Base-by-base conservation (phyloP, 2,888 invertebrate genomes). In the Aporophyla nigra region DNA sequence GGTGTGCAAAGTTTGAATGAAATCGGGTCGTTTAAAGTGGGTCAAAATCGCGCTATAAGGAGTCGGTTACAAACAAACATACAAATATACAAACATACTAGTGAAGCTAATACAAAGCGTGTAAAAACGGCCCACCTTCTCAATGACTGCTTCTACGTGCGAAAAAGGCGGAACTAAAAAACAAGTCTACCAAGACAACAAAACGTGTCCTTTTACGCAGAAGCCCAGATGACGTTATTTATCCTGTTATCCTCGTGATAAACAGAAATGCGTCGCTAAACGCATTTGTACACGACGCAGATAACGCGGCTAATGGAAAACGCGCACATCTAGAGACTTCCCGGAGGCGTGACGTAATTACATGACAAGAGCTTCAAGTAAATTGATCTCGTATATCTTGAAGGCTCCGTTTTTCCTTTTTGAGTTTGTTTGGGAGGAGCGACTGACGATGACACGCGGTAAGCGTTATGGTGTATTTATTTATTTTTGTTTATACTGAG, bases 281-380 rank as follows among this genome's bases (percentile, higher is more conserved):
- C 83, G 75, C 78, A 87, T 87, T 86, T 86, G 51, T 80, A 78
- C 77, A 68, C 67, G 72, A 75, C 63, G 61, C 58, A 83, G 87
- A 87, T 87, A 86, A 83, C 72, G 46, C 63, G 63, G 61, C 68
- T 87, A 86, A 87, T 86, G 83, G 78, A 83, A 80, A 83, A 78
- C 68, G 74, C 75, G 76, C 62, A 69, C 80, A 63, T 79, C 61
- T 51, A 74, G 70, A 14, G 71, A 65, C 67, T 81, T 76, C 53
- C 71, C 59, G 61, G 59, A n/a, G 46, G 69, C 82, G 78, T 79
- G 71, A 82, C 76, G 75, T 76, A 82, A 86, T 86, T 88, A 87
- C 81, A 72, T 53, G 78, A 78, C 66, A 74, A 68, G 69, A 70
- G 69, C 74, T 80, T 84, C 56, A 62, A 79, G 74, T 67, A 75